Base-by-base conservation (phyloP, 92 coral and sea anemone genomes). In the Phymanthus crucifer region DNA sequence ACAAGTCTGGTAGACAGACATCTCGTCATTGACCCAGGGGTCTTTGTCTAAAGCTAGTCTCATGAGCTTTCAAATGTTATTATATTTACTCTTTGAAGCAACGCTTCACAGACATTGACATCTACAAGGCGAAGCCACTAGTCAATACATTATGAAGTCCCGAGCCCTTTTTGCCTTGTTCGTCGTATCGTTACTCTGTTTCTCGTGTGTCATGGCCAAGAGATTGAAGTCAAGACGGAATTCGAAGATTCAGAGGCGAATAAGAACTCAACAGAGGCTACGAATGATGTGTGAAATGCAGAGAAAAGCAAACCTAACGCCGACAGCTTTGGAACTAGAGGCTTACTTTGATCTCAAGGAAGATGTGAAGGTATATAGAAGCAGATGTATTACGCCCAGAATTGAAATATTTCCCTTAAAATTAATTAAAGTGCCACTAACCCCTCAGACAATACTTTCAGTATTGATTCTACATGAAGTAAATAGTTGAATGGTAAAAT, bases 251-350 rank as follows among this genome's bases (percentile, higher is more conserved):
- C 48, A 2, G 2, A 43, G 14, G 14, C 48, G 48, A 43, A 17
- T 43, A 2, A 43, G 14, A 10, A 43, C 0, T 19, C 81, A 64
- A 32, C 31, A 56, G 1, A 61, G 40, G 24, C 64, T 77, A 6
- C 17, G 35, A 2, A 19, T 40, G 24, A 32, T 58, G 6, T 77
- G 81, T 26, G 37, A 52, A 21, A 24, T 1, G 37, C 78, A 29
- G 6, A 48, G 4, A 38, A 27, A 17, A 24, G 17, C 72, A 1
- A 61, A 16, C 11, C 6, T 5, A 12, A 9, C 81, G 23, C 33
- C 32, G 1, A 77, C 67, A 61, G 81, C 81, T n/a, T 13, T 77
- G 34, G 81, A 77, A 54, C 56, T 77, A 1, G 72, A 77, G 2
- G 73, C 81, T 6, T 77, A 61, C 18, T 77, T 77, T 31, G 81